Percentiles rank a stretch among this genome's conserved stretches.
These are phyloP conservation scores for Vanessa cardui DNA, from an alignment of 2,888 invertebrate species.

Conservation along the genomic window DNA sequence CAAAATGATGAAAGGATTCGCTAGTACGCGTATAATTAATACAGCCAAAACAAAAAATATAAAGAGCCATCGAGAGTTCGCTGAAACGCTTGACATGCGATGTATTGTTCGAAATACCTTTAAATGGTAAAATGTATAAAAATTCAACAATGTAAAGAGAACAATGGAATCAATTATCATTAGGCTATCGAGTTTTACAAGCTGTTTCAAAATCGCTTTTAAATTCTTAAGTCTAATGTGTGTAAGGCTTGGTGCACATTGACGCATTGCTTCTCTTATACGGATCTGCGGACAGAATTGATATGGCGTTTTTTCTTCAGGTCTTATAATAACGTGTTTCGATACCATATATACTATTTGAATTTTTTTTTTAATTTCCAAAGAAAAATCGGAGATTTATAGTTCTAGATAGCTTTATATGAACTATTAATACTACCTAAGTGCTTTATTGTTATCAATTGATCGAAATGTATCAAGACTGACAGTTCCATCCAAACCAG, in stretches of 20 bases:
- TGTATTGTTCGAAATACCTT: constrained; percentile 1
- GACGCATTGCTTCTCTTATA: background rate
- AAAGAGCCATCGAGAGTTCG: constrained; percentile 2
- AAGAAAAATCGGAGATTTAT: too few relatives aligned
- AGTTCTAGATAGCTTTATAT: too few relatives aligned
- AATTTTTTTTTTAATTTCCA: too few relatives aligned
- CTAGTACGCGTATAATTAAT: constrained; percentile 3
- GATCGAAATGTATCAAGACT: too few relatives aligned
- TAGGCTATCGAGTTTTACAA: constrained; percentile 17
- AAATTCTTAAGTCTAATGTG: constrained; percentile 21
- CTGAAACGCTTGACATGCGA: background rate
- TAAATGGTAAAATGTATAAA: constrained; percentile 13
- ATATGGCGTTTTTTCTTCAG: too few relatives aligned
- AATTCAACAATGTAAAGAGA: constrained; percentile 13
- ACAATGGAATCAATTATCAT: constrained; percentile 33
- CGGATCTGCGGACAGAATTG: too few relatives aligned
- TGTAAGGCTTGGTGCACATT: constrained; percentile 9
- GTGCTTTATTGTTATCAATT: too few relatives aligned
- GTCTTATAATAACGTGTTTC: too few relatives aligned
- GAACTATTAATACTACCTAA: too few relatives aligned
- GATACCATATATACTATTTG: too few relatives aligned
- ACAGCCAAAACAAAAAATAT: constrained; percentile 3
- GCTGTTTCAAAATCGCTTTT: constrained; percentile 17
- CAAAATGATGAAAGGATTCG: background rate
- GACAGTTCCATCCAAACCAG: too few relatives aligned